Conservation (phyloP, 1,140 invertebrate genomes). For the Listronotus oregonensis region DNA sequence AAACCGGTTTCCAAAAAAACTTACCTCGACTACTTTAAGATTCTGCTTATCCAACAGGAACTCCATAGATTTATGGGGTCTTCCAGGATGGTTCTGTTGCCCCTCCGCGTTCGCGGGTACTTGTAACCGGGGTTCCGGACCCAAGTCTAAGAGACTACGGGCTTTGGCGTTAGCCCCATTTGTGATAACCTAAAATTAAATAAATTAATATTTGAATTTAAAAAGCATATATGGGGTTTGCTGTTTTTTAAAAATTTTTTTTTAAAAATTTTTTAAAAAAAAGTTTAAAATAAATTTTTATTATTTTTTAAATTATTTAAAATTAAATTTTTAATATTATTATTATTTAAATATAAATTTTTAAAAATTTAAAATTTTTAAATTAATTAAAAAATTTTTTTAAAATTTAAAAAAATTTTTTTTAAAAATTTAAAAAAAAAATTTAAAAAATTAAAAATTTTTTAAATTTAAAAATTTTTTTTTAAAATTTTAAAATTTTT, state of each 20-base stretch:
- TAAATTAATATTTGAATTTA: constrained; percentile 1
- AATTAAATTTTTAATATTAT: not conserved
- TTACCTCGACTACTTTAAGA: constrained; percentile 75
- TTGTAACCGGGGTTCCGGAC: constrained; percentile 58
- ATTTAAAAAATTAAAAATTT: no score
- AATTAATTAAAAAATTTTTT: no score
- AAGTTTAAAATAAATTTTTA: no score
- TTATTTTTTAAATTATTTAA: not conserved
- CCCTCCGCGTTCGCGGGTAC: constrained; percentile 46
- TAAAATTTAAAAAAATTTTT: no score
- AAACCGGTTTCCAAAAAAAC: constrained; percentile 38
- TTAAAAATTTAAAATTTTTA: no score
- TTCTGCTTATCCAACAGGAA: constrained; percentile 90
- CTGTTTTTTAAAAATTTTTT: not conserved
- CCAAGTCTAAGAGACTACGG: constrained; percentile 78
- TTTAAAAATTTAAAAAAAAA: no score
- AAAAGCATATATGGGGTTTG: not conserved
- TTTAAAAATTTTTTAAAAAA: no score
- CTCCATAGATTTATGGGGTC: constrained; percentile 90
- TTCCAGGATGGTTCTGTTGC: constrained; percentile 50
- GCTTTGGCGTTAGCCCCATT: constrained; percentile 68
- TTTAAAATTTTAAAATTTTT: no score
- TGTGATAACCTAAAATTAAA: constrained; percentile 50
- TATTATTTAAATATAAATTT: no score
- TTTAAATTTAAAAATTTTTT: no score